phyloP scores from a whole-genome alignment of 1,140 invertebrate species.

The Hermetia illucens region DNA sequence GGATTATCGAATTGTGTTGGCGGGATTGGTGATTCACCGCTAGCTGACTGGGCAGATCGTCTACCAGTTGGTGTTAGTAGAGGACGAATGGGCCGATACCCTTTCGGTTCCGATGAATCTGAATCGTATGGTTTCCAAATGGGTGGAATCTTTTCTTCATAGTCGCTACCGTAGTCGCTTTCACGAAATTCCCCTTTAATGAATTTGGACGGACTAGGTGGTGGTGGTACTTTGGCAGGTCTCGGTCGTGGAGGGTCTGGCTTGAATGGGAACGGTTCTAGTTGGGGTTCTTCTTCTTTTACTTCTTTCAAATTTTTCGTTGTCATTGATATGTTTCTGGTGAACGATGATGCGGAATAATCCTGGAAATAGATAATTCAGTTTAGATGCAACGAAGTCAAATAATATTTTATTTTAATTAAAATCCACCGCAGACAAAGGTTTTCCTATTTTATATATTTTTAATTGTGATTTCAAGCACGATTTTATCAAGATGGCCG shows the following conservation, averaged over 20 bases:
- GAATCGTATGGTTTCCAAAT: constrained; percentile 41
- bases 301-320: constrained; percentile 15
- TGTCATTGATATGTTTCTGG: constrained; percentile 25
- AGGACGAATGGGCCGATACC: constrained; percentile 41
- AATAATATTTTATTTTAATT: too few species aligned
- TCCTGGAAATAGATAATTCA: constrained; percentile 32
- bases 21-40: constrained; percentile 34
- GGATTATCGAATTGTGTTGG: constrained; percentile 41
- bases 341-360: constrained; percentile 23
- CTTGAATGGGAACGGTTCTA: constrained; percentile 29
- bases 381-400: too few species aligned
- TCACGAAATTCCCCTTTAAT: constrained; percentile 50
- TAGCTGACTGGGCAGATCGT: constrained; percentile 21
- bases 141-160: constrained; percentile 45
- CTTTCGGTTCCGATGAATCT: constrained; percentile 36
- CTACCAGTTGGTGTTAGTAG: constrained; percentile 35
- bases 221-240: constrained; percentile 27
- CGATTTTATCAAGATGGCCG: too few species aligned
- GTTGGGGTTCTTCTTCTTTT: constrained; percentile 18
- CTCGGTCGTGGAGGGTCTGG: constrained; percentile 27
- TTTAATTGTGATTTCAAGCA: too few species aligned
- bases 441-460: too few species aligned
- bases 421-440: too few species aligned
- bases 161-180: constrained; percentile 63
- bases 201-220: constrained; percentile 48